A percentile compares a stretch with the other conserved stretches of the same genome.
These are phyloP conservation scores for Andrena marginata DNA, from an alignment of 2,888 invertebrate species.

Conservation along the genomic window DNA sequence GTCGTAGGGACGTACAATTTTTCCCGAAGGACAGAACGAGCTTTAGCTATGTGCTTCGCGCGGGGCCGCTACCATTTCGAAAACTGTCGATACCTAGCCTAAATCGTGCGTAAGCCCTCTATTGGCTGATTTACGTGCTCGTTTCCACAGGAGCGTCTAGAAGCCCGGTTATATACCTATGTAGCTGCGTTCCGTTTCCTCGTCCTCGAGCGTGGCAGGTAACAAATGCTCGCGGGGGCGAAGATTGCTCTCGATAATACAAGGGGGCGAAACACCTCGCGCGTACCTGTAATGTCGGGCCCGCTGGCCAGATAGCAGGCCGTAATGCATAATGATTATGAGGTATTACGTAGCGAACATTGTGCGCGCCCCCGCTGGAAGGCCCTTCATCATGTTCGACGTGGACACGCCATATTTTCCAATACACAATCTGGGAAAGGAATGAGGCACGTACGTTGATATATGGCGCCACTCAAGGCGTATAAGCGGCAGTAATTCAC, in stretches of 20 bases:
- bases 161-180: neutral
- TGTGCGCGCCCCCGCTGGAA: slow-evolving; percentile 31
- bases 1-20: neutral
- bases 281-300: slow-evolving; percentile 52
- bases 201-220: neutral
- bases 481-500: slow-evolving; percentile 77
- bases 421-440: slow-evolving; percentile 76
- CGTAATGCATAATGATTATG: slow-evolving; percentile 71
- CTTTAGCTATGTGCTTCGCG: too few species aligned
- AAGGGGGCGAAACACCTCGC: slow-evolving; percentile 21
- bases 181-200: neutral
- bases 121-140: neutral
- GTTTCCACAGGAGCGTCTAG: neutral
- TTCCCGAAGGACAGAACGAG: too few species aligned
- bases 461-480: slow-evolving; percentile 75
- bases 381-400: slow-evolving; percentile 74
- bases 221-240: neutral
- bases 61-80: too few species aligned
- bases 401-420: slow-evolving; percentile 74
- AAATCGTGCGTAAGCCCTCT: too few species aligned
- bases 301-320: slow-evolving; percentile 22
- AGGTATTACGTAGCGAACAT: slow-evolving; percentile 63
- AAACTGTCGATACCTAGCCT: too few species aligned
- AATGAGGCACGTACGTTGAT: slow-evolving; percentile 70
- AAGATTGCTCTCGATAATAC: slow-evolving; percentile 31